Base-by-base conservation (phyloP, 2,797 vertebrate genomes). In the Scomberomorus guttatus region DNA sequence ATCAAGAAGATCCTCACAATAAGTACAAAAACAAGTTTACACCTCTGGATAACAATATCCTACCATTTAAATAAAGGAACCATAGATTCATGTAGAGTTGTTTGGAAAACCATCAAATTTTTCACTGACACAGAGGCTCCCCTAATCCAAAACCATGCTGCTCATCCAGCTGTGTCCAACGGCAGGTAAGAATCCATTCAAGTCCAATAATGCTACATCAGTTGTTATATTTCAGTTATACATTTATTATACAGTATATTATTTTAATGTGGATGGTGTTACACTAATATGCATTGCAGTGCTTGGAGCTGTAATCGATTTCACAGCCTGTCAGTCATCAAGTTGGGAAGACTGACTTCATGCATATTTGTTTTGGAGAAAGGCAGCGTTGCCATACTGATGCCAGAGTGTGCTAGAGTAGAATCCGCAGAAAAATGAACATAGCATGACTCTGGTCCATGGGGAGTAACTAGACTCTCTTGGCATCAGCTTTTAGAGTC, bases 391-490 rank as follows among this genome's bases (percentile, higher is more conserved):
- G 46, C 32, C 10, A 29, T n/a, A 55, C 24, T 68, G 74, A 78
- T 34, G 54, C 5, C 56, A 66, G 63, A 39, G 27, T 69, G 46
- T 56, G 55, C 18, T 71, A 3, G 42, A 59, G 59, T 4, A 37
- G 68, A 79, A 78, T 72, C 57, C 68, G 70, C 77, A 79, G 50
- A 77, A 69, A 68, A 81, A 77, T 84, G 75, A 86, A 73, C 44
- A 44, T 25, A 74, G 59, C 17, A 66, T 25, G 62, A 67, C 59
- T 76, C 55, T 11, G 60, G 65, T 65, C 78, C 12, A 18, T 0
- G 11, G 72, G 80, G 75, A 76, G 72, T 17, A 72, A 46, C 22
- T 61, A 61, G 34, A 59, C 56, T 78, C 42, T 24, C 52, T 60
- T 58, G 52, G 46, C 51, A 58, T 72, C 66, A 57, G 63, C 56